Evolutionary conservation across 1,140 invertebrate species (phyloP).

Genomic region (Heliconius melpomene): DNA sequence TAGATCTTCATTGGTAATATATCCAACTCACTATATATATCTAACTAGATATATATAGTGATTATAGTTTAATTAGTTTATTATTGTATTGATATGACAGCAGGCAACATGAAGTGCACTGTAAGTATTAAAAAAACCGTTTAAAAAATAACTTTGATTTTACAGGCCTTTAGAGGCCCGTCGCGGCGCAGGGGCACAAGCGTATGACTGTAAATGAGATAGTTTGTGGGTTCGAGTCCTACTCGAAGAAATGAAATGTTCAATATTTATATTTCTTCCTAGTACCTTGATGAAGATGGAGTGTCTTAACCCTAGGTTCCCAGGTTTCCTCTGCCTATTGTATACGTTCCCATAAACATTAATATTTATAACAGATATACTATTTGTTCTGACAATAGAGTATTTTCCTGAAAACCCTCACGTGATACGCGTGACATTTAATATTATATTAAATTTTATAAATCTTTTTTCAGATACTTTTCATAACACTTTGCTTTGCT

Average conservation of each 20-base stretch:
- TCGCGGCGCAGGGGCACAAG: too few relatives aligned
- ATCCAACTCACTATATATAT: background rate
- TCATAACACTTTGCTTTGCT: background rate
- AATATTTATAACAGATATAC: background rate
- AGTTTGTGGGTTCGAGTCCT: too few relatives aligned
- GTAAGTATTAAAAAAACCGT: conserved; percentile 3
- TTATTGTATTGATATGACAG: background rate
- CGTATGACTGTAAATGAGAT: too few relatives aligned
- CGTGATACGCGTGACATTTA: background rate
- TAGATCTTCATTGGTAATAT: background rate
- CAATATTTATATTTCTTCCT: too few relatives aligned
- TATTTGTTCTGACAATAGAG: background rate
- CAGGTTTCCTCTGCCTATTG: background rate
- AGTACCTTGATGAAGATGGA: too few relatives aligned
- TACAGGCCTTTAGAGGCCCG: too few relatives aligned
- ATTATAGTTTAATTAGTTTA: background rate
- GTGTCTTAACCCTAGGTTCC: too few relatives aligned
- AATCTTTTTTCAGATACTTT: conserved; percentile 1
- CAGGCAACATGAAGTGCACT: background rate
- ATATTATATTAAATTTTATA: background rate
- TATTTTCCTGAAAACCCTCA: background rate
- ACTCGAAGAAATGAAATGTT: too few relatives aligned
- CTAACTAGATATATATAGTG: background rate
- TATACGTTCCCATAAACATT: background rate
- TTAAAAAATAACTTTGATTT: too few relatives aligned